Base-by-base conservation (phyloP, 2,888 invertebrate species). In the Nomada fucata region DNA sequence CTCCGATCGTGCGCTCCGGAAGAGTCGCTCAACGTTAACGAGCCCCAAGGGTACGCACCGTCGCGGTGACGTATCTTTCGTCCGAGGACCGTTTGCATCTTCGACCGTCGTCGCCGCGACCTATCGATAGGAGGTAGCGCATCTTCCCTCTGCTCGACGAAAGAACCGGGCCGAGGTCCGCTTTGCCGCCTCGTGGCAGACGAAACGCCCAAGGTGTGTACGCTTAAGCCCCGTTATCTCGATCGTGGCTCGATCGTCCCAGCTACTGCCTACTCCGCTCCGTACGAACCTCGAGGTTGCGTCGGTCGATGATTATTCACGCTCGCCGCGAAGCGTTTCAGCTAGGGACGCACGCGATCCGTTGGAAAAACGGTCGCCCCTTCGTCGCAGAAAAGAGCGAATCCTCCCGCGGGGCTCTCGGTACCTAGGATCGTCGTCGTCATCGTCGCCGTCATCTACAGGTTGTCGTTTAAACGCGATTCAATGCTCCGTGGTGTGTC, bases 171-270 rank as follows among this genome's bases (percentile, higher is more conserved):
- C 85, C 77, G 87, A 78, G 77, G 72, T 76, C 73, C 81, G 71
- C 80, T 86, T 84, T 59, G 65, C 72, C 42, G 63, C 76, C 82
- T 64, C 80, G 76, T 57, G 82, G 83, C 77, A 73, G 81, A 87
- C 79, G 86, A 83, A 85, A 83, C 69, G 83, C 72, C 78, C 78
- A 72, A 68, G 63, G 76, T 83, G 36, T 36, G 36, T 36, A 85
- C 78, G 74, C 82, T 83, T 63, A 80, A 87, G 82, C 79, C 80
- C 88, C 89, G 89, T 89, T 89, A 89, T 89, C 88, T 89, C 86
- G 85, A 88, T 88, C 88, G 79, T 63, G 75, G 63, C 75, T 76
- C 85, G 83, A 87, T 81, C 87, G 77, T 73, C 72, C 72, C 79
- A 42, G 77, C 87, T 82, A 68, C 86, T 77, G 75, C 81, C 87